Conservation (phyloP, 2,113 vertebrate species). For the Solea senegalensis region DNA sequence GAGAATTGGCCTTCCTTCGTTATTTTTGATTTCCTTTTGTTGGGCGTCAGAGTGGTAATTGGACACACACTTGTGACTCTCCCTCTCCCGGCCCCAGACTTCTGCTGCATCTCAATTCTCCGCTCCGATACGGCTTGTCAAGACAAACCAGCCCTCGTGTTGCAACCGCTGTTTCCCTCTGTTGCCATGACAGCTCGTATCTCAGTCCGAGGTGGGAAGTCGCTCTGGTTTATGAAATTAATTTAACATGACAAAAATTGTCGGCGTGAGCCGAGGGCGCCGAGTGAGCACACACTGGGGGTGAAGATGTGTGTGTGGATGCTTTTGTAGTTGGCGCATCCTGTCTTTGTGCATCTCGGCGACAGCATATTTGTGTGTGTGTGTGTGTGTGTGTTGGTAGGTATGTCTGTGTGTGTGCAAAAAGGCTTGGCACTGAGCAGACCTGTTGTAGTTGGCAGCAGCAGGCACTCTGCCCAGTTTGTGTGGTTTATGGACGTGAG, state of each 20-base stretch:
- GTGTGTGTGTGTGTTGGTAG: conserved; percentile 21
- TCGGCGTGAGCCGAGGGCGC: conserved; percentile 2
- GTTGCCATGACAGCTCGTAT: conserved; percentile 65
- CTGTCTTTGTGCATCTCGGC: conserved; percentile 19
- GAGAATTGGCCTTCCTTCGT: conserved; percentile 37
- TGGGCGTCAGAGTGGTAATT: conserved; percentile 50
- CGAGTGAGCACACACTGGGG: background rate
- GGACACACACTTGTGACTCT: conserved; percentile 53
- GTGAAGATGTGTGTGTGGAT: background rate
- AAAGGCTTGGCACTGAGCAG: conserved; percentile 61
- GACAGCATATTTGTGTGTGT: conserved; percentile 18
- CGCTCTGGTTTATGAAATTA: conserved; percentile 31
- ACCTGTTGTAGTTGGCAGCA: conserved; percentile 60
- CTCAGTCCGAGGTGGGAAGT: conserved; percentile 37
- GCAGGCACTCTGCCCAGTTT: conserved; percentile 54
- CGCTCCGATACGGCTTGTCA: conserved; percentile 49
- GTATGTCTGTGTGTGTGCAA: conserved; percentile 43
- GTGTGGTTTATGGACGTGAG: conserved; percentile 57
- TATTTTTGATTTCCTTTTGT: conserved; percentile 45
- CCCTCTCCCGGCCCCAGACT: conserved; percentile 38
- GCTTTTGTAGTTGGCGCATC: conserved; percentile 23
- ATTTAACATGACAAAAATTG: conserved; percentile 55
- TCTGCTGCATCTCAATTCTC: conserved; percentile 56
- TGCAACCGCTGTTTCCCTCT: conserved; percentile 53
- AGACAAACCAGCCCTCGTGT: conserved; percentile 43